Evolutionary conservation across 2,113 vertebrate genomes (phyloP).

Genomic region (Colistium nudipinnis): DNA sequence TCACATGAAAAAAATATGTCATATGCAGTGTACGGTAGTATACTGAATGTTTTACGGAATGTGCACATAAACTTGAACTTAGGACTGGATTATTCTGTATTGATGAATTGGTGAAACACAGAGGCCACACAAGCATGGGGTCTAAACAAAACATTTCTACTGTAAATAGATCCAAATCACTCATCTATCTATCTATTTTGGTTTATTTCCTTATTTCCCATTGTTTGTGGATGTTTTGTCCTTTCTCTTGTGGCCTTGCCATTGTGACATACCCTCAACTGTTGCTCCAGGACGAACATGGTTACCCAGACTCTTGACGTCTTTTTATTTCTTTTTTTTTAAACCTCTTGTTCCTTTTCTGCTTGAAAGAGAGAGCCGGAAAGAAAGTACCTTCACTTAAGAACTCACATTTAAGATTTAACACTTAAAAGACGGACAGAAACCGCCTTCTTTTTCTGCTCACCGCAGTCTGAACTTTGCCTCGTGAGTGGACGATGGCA

Average conservation of each 20-base stretch:
- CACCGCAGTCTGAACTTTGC: constrained; percentile 65
- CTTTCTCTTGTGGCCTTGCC: constrained; percentile 9
- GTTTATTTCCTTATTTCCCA: constrained; percentile 1
- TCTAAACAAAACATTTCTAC: constrained; percentile 39
- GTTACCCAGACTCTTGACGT: too few species aligned
- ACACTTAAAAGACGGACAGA: constrained; percentile 41
- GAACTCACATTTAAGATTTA: constrained; percentile 32
- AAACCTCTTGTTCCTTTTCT: not conserved
- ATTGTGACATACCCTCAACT: constrained; percentile 11
- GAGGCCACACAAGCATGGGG: constrained; percentile 20
- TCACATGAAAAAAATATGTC: constrained; percentile 22
- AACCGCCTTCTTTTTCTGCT: constrained; percentile 42
- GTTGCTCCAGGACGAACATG: constrained; percentile 2
- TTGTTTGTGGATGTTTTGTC: constrained; percentile 33
- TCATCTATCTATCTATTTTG: constrained; percentile 6
- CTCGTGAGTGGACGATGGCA: constrained; percentile 37
- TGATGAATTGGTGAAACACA: constrained; percentile 21
- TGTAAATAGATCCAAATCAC: constrained; percentile 16
- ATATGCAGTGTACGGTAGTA: constrained; percentile 16
- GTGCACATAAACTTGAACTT: constrained; percentile 20
- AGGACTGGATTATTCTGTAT: constrained; percentile 6
- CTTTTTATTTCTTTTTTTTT: too few species aligned
- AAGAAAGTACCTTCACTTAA: constrained; percentile 14
- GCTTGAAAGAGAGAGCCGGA: constrained; percentile 8
- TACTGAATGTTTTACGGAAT: constrained; percentile 9